Conservation (phyloP, 37 sponge, comb jelly and placozoan species). For the Theonella swinhoei region DNA sequence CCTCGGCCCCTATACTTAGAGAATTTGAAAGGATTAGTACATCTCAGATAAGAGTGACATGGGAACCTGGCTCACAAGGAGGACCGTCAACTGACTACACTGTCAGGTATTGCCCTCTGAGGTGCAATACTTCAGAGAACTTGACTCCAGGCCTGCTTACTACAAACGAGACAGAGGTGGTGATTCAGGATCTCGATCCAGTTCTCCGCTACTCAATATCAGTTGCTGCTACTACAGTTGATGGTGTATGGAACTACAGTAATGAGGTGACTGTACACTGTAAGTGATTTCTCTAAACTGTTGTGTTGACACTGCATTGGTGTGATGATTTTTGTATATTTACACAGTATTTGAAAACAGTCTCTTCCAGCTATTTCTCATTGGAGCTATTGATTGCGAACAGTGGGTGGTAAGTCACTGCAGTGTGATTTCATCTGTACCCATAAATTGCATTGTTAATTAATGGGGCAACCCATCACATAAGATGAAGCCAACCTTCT, state of each 20-base stretch:
- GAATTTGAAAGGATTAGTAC: no score
- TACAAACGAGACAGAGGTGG: background rate
- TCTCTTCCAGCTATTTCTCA: constrained; percentile 22
- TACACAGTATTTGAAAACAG: constrained; percentile 36
- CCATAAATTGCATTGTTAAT: no score
- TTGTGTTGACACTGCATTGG: background rate
- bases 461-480: no score
- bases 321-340: background rate
- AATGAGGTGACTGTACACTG: background rate
- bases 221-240: background rate
- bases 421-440: no score
- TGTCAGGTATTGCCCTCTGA: background rate
- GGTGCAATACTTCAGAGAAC: no score
- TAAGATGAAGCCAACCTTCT: no score
- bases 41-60: no score
- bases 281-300: background rate
- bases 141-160: background rate
- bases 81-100: no score
- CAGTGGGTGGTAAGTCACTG: constrained; percentile 46
- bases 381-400: constrained; percentile 20
- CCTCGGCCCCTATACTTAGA: no score
- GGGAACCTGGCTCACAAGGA: no score
- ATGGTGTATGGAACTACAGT: background rate
- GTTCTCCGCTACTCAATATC: background rate
- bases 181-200: background rate